Evolutionary conservation across 2,113 vertebrate genomes (phyloP), one percentile per base, ranked within the genome.

Genomic region (Stegostoma tigrinum): DNA sequence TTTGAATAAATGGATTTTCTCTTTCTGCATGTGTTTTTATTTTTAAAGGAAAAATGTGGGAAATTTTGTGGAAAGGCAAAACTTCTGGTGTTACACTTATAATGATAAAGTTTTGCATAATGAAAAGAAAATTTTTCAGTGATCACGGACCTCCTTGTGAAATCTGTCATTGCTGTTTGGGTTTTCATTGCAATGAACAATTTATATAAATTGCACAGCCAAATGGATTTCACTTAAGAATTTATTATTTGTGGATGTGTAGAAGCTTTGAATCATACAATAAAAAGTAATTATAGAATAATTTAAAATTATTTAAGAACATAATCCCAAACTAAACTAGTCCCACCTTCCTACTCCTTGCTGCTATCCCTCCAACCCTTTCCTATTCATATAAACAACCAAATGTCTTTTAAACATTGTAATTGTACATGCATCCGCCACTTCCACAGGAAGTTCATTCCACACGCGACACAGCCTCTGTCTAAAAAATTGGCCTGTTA

Each of bases 1-100:
- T 68, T 94, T 94, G 91, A 94, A 94, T 68, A 68, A 94, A 42
- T 68, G 34, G 61, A 94, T 45, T 68, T 94, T 68, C 38, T 70
- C 66, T 23, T 67, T 66, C 89, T 67, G 38, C 38, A 68, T 68
- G 91, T 42, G 91, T 21, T 66, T 94, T 94, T 68, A 42, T 24
- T 68, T 94, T 24, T 68, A 94, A 94, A 94, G 38, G 38, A 45
- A 68, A 68, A 42, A 68, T 68, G 8, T 94, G 38, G 34, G 2
- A 27, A 67, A 2, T 38, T 94, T 66, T 67, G 21, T 94, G n/a
- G 64, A 68, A 42, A 94, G 55, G 6, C 61, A 38, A 67, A 70
- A 38, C 38, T 94, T 21, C n/a, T 94, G 19, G 66, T 67, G 30
- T 64, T n/a, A 94, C 19, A 30, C 3, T 5, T 68, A 24, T 38